Evolutionary conservation across 2,888 invertebrate species (phyloP).

Genomic region (Xanthorhoe spadicearia): DNA sequence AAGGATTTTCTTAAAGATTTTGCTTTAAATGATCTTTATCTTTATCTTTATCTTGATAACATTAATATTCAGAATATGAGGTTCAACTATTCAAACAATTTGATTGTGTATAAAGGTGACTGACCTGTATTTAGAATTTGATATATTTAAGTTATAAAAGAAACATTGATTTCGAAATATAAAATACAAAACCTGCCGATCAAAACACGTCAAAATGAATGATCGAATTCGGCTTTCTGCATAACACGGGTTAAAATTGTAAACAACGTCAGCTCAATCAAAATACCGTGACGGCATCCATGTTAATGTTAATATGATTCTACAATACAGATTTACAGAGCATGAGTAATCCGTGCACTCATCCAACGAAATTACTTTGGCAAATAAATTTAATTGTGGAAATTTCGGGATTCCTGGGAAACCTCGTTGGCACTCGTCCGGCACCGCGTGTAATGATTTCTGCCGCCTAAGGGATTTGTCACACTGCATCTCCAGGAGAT

Average conservation of each 20-base stretch:
- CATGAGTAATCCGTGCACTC: slow-evolving; percentile 28
- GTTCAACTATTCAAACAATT: not conserved
- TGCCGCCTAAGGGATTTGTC: too few species aligned
- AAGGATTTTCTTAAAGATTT: not conserved
- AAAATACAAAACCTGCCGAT: not conserved
- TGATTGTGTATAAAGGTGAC: not conserved
- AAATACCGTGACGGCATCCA: slow-evolving; percentile 35
- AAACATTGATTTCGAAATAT: not conserved
- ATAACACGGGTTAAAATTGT: slow-evolving; percentile 20
- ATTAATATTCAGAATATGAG: not conserved
- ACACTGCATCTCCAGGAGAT: too few species aligned
- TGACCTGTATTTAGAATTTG: not conserved
- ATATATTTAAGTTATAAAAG: not conserved
- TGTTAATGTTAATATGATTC: too few species aligned
- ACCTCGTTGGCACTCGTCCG: slow-evolving; percentile 37
- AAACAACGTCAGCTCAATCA: slow-evolving; percentile 24
- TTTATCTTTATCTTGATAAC: too few species aligned
- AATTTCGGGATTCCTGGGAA: slow-evolving; percentile 39
- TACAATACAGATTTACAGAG: slow-evolving; percentile 28
- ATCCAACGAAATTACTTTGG: slow-evolving; percentile 29
- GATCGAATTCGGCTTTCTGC: slow-evolving; percentile 13
- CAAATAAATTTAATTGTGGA: slow-evolving; percentile 33
- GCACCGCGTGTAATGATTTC: slow-evolving; percentile 2
- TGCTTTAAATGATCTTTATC: too few species aligned
- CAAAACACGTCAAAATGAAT: slow-evolving; percentile 3